These are phyloP conservation scores for Hedya salicella DNA, from an alignment of 2,888 invertebrate genomes.

Conservation along the genomic window DNA sequence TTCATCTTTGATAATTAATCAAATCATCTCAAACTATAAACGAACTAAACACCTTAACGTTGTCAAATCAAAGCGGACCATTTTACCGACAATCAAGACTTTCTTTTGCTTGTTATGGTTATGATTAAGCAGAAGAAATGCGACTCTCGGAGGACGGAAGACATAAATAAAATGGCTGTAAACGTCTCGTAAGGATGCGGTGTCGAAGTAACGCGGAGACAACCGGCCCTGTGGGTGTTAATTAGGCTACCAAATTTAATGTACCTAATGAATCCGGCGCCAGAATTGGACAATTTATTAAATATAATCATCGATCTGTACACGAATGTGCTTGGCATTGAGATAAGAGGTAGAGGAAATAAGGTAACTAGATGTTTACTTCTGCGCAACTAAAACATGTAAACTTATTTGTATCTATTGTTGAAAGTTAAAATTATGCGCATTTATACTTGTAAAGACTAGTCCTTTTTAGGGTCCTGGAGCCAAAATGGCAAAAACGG, in stretches of 20 bases:
- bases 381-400: too few species aligned
- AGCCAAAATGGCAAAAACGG: too few species aligned
- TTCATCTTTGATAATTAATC: neutral
- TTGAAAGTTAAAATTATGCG: too few species aligned
- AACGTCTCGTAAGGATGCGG: conserved; percentile 23
- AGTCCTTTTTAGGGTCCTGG: too few species aligned
- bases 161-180: conserved; percentile 34
- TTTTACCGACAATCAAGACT: neutral
- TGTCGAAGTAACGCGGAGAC: conserved; percentile 26
- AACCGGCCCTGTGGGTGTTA: conserved; percentile 14
- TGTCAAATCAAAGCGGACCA: neutral
- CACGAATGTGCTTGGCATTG: neutral
- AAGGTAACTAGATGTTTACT: too few species aligned
- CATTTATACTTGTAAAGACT: too few species aligned
- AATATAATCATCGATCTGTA: conserved; percentile 18
- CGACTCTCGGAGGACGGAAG: conserved; percentile 12
- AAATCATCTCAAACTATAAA: neutral
- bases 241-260: conserved; percentile 35
- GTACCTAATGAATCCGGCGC: conserved; percentile 9
- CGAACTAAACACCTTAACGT: neutral
- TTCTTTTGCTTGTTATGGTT: too few species aligned
- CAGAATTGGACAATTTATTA: conserved; percentile 19
- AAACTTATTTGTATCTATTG: too few species aligned
- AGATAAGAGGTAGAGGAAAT: too few species aligned
- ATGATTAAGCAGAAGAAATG: neutral